Base-by-base conservation (phyloP, 2,888 invertebrate species). In the Petrolisthes manimaculis region DNA sequence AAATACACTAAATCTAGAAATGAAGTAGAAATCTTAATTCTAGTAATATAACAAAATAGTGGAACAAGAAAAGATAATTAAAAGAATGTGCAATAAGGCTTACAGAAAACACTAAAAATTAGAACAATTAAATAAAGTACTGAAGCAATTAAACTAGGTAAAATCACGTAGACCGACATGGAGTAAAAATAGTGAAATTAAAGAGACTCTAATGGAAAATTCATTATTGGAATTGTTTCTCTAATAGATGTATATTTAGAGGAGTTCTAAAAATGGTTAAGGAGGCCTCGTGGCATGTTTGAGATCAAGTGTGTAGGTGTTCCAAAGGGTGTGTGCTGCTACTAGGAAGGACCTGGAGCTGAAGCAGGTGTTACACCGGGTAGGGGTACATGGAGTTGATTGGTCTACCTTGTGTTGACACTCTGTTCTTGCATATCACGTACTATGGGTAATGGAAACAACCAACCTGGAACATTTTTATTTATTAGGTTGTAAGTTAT, bases 321-420 rank as follows among this genome's bases (percentile, higher is more conserved):
- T 37, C 37, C 37, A 37, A 37, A 37, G 37, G 37, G 37, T 37
- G 37, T 0, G 75, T 5, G 75, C 75, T 51, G 75, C 75, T 53
- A 77, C 51, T 51, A 51, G 75, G 51, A 77, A 77, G 75, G 75
- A 24, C 51, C 75, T 77, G 75, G 51, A 24, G 21, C 74, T 37
- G 24, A n/a, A 74, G 74, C n/a, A 74, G 74, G 74, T 74, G 74
- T n/a, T 74, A 74, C 74, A 74, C 1, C 74, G 74, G n/a, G n/a
- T n/a, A n/a, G n/a, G 14, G 74, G 37, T 37, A 74, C 21, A 24
- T 5, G 21, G n/a, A 37, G 37, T 37, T 37, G 37, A 37, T 37
- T 37, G 37, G 37, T 37, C 37, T 37, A 2, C 37, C 37, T 37
- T 37, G 37, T 37, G 37, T 37, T 37, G 37, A 37, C 37, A 37